These are phyloP conservation scores for Smutsia gigantea DNA, from an alignment of 2,797 vertebrate species.

Conservation along the genomic window DNA sequence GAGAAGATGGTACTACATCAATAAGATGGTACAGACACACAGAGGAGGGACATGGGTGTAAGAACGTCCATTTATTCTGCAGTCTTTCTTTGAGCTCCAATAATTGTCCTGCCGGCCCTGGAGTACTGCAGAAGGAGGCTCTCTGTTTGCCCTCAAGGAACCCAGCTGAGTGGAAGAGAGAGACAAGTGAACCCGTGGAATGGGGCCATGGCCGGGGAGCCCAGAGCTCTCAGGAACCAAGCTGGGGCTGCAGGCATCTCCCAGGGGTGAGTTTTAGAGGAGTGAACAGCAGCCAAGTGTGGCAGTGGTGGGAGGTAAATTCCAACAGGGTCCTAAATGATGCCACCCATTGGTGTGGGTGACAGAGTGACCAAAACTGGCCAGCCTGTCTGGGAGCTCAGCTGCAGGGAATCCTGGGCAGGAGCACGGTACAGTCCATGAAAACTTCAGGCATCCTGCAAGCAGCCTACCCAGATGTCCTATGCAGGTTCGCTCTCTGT, in stretches of 20 bases:
- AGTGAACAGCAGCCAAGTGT: background rate
- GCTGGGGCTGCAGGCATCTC: background rate
- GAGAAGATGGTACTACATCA: background rate
- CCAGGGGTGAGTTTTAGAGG: background rate
- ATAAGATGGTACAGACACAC: background rate
- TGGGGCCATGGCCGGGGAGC: fast-evolving
- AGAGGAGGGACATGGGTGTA: background rate
- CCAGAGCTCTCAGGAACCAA: fast-evolving
- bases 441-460: background rate
- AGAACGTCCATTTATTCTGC: background rate
- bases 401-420: background rate
- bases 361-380: too few relatives aligned
- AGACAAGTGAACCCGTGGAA: background rate
- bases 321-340: background rate
- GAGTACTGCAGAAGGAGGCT: background rate
- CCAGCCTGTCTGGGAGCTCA: too few relatives aligned
- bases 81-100: background rate
- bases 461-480: background rate
- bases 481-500: background rate
- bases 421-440: background rate
- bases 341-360: background rate
- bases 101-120: background rate
- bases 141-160: background rate
- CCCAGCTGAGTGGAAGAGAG: too few relatives aligned
- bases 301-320: background rate